Base-by-base conservation (phyloP, 1,140 invertebrate species). In the Bombus sibiricus region DNA sequence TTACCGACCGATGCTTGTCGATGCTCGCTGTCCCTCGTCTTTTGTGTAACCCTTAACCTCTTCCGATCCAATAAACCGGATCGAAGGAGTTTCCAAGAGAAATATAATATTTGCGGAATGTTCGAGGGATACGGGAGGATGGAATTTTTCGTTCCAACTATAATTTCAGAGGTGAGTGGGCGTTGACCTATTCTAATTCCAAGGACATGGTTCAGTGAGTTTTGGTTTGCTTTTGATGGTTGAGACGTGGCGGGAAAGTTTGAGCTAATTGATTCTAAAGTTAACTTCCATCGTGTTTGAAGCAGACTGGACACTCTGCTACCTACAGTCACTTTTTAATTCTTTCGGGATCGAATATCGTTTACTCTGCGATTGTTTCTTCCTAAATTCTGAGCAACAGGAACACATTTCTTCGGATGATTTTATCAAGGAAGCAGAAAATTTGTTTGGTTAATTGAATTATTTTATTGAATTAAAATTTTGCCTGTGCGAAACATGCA, bases 31-130 rank as follows among this genome's bases (percentile, higher is more conserved):
- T 76, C 41, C n/a, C 37, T 68, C 9, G 18, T 4, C n/a, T 47
- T 62, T 53, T 53, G 47, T 53, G 47, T n/a, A 22, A 66, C 28
- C 68, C n/a, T 62, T 34, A 8, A 66, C 71, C 81, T 82, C 37
- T 15, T 15, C 15, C 64, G 64, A 68, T 25, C 3, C 66, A 12
- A 34, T 62, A 62, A 62, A 62, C 28, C 25, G 59, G 28, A 62
- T 62, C 59, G 59, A 62, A 13, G 18, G 3, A 68, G 22, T 25
- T 68, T 4, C 37, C 15, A 37, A 22, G 34, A 34, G 15, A 25
- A 22, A 10, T 25, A 15, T 34, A 22, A 39, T 8, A 18, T 10
- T 34, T 22, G 18, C 9, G 22, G 34, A 18, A 37, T 22, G 68
- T 39, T 71, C 10, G 28, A 62, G 12, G 2, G 10, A 13, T 28